Conservation (phyloP, 2,113 vertebrate species). For the Capreolus pygargus region DNA sequence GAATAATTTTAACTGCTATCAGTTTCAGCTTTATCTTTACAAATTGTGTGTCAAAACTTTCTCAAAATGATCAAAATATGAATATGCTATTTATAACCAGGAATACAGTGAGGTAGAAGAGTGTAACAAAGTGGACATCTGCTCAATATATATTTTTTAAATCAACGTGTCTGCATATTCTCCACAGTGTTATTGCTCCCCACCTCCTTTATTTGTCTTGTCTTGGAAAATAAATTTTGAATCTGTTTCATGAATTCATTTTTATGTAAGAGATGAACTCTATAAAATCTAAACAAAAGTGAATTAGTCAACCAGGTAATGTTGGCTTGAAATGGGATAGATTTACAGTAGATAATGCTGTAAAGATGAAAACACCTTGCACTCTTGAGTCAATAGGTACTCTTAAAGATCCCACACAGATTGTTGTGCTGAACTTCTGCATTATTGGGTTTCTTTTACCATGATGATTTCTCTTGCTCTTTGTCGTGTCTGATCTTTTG, state of each 20-base stretch:
- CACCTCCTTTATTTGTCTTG: not conserved
- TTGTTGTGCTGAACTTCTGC: not conserved
- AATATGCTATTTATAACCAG: not conserved
- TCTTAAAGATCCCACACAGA: not conserved
- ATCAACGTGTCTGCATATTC: not conserved
- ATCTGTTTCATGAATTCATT: not conserved
- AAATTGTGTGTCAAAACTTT: not conserved
- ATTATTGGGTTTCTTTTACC: not conserved
- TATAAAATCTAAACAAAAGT: conserved; percentile 24
- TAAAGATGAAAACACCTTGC: not conserved
- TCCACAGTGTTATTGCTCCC: not conserved
- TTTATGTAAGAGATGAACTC: not conserved
- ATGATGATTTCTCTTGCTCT: not conserved
- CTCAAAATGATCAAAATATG: not conserved
- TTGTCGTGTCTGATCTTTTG: conserved; percentile 11
- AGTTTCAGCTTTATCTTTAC: not conserved
- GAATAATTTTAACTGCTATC: not conserved
- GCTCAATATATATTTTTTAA: not conserved
- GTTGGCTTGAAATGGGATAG: not conserved
- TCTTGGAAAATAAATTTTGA: not conserved
- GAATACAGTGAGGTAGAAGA: not conserved
- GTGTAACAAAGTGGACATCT: not conserved
- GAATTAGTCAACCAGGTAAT: not conserved
- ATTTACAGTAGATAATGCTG: not conserved
- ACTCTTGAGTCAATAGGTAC: not conserved